These are phyloP conservation scores for Anniella stebbinsi DNA, from an alignment of 2,797 vertebrate species.

Conservation along the genomic window DNA sequence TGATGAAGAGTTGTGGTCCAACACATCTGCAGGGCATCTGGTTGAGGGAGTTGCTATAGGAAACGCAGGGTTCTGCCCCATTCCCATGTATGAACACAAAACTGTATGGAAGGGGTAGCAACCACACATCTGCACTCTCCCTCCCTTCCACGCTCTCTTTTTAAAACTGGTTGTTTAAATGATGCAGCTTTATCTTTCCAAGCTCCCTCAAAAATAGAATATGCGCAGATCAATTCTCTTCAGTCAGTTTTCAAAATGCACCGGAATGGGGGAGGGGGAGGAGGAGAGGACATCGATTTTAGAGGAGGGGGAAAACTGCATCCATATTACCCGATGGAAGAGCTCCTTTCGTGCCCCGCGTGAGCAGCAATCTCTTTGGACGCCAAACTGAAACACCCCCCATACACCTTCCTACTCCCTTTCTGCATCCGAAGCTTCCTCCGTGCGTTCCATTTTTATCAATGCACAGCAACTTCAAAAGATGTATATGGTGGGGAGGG, in stretches of 20 bases:
- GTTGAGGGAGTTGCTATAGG: too few species aligned
- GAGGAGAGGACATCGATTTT: not conserved
- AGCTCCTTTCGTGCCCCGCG: not conserved
- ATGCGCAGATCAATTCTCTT: not conserved
- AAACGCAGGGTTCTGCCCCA: not conserved
- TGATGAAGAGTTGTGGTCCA: too few species aligned
- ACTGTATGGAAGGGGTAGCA: not conserved
- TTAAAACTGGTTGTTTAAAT: not conserved
- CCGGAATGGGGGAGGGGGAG: not conserved
- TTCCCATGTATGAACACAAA: not conserved
- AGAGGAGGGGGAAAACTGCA: not conserved
- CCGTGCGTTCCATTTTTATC: not conserved
- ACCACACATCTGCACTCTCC: not conserved
- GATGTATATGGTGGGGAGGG: not conserved
- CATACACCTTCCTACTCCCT: too few species aligned
- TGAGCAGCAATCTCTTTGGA: not conserved
- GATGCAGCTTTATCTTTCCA: not conserved
- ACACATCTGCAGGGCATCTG: too few species aligned
- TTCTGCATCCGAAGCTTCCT: not conserved
- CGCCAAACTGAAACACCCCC: not conserved
- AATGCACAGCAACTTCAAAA: constrained; percentile 1
- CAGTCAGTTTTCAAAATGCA: not conserved
- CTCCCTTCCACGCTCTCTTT: too few species aligned
- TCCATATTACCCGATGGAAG: not conserved
- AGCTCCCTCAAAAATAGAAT: not conserved